These are phyloP conservation scores for Machaerirhynchus nigripectus DNA, from an alignment of 2,113 vertebrate genomes.

Conservation along the genomic window DNA sequence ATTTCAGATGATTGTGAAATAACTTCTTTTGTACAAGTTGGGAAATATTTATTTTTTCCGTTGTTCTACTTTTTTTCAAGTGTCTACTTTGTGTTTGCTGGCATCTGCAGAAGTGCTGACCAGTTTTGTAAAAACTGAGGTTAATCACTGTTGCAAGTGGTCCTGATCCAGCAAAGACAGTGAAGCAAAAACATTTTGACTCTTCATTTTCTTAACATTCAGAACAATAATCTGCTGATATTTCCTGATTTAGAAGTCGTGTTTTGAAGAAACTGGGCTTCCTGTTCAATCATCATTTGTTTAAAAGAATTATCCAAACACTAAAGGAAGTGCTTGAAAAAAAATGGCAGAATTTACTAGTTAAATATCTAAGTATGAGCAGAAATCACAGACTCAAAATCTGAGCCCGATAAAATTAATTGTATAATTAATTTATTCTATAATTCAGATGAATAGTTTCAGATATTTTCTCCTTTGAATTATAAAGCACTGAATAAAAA, in stretches of 20 bases:
- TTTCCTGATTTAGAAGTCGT: not conserved
- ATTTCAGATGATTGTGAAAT: not conserved
- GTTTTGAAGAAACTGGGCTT: not conserved
- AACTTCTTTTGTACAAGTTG: not conserved
- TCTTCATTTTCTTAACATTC: not conserved
- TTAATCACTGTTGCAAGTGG: not conserved
- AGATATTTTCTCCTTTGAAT: not conserved
- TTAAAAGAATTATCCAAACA: not conserved
- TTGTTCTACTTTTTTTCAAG: not conserved
- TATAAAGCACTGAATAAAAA: not conserved
- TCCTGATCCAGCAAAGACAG: not conserved
- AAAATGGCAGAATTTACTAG: not conserved
- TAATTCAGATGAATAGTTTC: not conserved
- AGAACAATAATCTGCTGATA: not conserved
- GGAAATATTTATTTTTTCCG: not conserved
- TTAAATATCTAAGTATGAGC: not conserved
- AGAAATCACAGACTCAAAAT: not conserved
- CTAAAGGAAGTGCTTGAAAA: not conserved
- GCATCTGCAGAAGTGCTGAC: not conserved
- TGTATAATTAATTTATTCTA: not conserved
- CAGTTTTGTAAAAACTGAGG: not conserved
- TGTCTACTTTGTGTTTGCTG: not conserved
- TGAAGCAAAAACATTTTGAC: not conserved
- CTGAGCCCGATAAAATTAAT: not conserved
- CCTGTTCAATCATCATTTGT: not conserved